Conservation (phyloP, 2,797 vertebrate species). For the Amblyopsis hoosieri region DNA sequence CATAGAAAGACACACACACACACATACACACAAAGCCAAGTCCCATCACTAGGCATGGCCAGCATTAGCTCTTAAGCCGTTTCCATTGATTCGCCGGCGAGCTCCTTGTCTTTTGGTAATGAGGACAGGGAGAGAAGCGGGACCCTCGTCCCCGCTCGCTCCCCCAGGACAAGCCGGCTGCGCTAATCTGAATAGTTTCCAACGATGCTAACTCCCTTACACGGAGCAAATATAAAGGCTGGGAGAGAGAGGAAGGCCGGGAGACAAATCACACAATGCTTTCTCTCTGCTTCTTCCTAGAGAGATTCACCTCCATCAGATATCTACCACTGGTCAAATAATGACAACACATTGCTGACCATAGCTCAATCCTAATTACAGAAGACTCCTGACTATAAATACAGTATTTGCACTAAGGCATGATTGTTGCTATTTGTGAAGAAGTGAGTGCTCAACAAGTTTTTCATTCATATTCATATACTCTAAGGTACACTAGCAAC, state of each 20-base stretch:
- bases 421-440: conserved; percentile 37
- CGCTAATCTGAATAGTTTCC: conserved; percentile 77
- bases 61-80: conserved; percentile 71
- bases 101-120: conserved; percentile 79
- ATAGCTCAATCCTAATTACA: too few species aligned
- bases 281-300: conserved; percentile 20
- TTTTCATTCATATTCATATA: too few species aligned
- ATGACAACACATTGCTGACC: conserved; percentile 40
- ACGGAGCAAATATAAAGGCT: conserved; percentile 35
- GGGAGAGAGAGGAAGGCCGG: conserved; percentile 43
- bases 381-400: too few species aligned
- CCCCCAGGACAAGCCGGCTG: conserved; percentile 66
- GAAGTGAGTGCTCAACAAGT: conserved; percentile 49
- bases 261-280: conserved; percentile 46
- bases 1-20: conserved; percentile 2
- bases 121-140: conserved; percentile 76
- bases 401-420: conserved; percentile 11
- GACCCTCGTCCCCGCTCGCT: conserved; percentile 68
- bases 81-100: conserved; percentile 76
- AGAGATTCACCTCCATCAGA: conserved; percentile 46
- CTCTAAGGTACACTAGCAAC: too few species aligned
- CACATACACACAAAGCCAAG: conserved; percentile 33
- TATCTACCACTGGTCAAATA: conserved; percentile 49
- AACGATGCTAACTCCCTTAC: conserved; percentile 60
- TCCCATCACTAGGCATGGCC: conserved; percentile 61